Base-by-base conservation (phyloP, 1,140 invertebrate species). In the Spodoptera litura region DNA sequence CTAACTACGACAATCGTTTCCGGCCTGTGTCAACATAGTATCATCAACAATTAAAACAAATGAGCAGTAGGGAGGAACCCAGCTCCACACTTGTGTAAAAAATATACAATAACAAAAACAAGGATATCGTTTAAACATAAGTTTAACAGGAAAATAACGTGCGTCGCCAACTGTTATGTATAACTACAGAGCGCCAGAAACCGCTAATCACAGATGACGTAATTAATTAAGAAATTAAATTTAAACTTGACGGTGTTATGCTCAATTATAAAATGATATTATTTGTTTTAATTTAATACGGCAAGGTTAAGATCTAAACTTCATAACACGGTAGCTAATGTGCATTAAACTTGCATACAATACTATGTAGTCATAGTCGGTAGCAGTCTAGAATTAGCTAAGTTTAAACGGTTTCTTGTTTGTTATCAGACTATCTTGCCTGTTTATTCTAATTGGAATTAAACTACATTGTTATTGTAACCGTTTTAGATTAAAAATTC, bases 381-480 rank as follows among this genome's bases (percentile, higher is more conserved):
- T 49, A 38, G 61, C 15, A 64, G 61, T 64, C 20, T 49, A 49
- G 35, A 61, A 61, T 61, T 61, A 61, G 61, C 35, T 56, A 9
- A 49, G 9, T 44, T 64, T n/a, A 13, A 64, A 5, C n/a, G 4
- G 53, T 4, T 5, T 44, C 9, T 44, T 4, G 38, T 44, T 6
- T 44, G 9, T 44, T 44, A 44, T 44, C 38, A 44, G 9, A 44
- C 5, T 44, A 44, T 10, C 38, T 44, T 44, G 9, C 9, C 38
- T 44, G 38, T 44, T 44, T 10, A 44, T 44, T 44, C 38, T 44
- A 9, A n/a, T 20, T 56, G n/a, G 53, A 15, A n/a, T 6, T 56
- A 56, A 56, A n/a, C 53, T 15, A 56, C 4, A 44, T 44, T 44
- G 38, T 44, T 44, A 44, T 44, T 44, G 38, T 44, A 44, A 44